Evolutionary conservation across 1,140 invertebrate genomes (phyloP).

Genomic region (Lepidotrigona ventralis): DNA sequence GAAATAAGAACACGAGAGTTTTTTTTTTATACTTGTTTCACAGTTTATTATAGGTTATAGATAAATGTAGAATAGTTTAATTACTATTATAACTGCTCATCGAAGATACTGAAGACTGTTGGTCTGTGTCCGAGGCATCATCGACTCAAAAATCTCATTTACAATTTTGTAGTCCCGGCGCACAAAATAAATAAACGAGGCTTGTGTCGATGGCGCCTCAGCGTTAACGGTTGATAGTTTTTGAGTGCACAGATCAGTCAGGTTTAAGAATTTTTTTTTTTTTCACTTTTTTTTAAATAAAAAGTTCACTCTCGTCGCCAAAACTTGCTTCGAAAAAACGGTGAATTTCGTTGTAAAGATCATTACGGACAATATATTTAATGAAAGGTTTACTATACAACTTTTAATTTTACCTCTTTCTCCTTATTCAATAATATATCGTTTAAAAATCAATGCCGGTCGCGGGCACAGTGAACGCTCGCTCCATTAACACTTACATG

Average conservation of each 20-base stretch:
- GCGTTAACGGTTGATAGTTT: constrained; percentile 60
- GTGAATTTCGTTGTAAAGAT: constrained; percentile 78
- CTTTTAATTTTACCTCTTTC: constrained; percentile 74
- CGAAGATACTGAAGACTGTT: constrained; percentile 78
- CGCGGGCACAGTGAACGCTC: constrained; percentile 63
- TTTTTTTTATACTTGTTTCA: constrained; percentile 76
- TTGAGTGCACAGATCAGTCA: constrained; percentile 65
- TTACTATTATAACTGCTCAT: constrained; percentile 80
- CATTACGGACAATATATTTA: constrained; percentile 73
- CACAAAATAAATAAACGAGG: constrained; percentile 60
- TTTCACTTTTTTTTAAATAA: constrained; percentile 56
- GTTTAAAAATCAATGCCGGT: constrained; percentile 75
- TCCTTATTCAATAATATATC: constrained; percentile 71
- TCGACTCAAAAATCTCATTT: constrained; percentile 63
- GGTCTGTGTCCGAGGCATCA: constrained; percentile 65
- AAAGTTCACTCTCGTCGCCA: constrained; percentile 69
- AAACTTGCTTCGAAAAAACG: constrained; percentile 70
- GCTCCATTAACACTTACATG: constrained; percentile 68
- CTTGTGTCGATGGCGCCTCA: constrained; percentile 60
- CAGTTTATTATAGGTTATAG: constrained; percentile 81
- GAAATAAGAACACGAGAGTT: constrained; percentile 41
- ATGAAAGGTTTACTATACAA: constrained; percentile 78
- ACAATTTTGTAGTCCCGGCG: constrained; percentile 51
- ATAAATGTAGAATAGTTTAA: constrained; percentile 81
- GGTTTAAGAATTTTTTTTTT: constrained; percentile 60